Percentiles rank a stretch among this genome's conserved stretches.
Conservation (phyloP, 2,888 invertebrate genomes). For the Cinara cedri region DNA sequence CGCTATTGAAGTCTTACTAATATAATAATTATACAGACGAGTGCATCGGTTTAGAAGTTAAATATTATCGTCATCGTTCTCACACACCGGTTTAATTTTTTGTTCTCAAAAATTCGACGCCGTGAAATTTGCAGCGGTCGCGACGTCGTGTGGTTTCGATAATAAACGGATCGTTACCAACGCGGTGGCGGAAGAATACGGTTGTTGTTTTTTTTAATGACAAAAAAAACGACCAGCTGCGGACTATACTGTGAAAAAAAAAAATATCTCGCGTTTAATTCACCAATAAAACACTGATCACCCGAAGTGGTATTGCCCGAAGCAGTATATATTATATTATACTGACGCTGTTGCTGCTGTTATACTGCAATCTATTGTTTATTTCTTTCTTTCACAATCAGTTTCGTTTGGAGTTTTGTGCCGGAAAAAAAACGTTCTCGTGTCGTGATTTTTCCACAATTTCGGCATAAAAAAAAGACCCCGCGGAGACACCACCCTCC, state of each 20-base stretch:
- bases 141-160: constrained; percentile 32
- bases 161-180: constrained; percentile 26
- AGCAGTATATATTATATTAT: no score
- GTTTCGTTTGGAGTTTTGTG: not conserved
- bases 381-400: constrained; percentile 31
- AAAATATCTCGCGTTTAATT: no score
- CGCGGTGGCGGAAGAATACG: not conserved
- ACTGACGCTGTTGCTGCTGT: no score
- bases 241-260: not conserved
- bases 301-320: constrained; percentile 13
- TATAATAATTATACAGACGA: constrained; percentile 14
- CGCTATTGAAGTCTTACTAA: no score
- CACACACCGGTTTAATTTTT: constrained; percentile 34
- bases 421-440: not conserved
- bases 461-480: constrained; percentile 30
- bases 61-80: constrained; percentile 19
- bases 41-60: not conserved
- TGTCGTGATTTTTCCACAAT: constrained; percentile 30
- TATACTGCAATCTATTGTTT: constrained; percentile 23
- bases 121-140: no score
- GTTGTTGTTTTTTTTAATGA: no score
- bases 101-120: not conserved
- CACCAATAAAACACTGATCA: constrained; percentile 5
- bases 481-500: constrained; percentile 25
- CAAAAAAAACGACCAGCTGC: constrained; percentile 33